Conservation (phyloP, 2,888 invertebrate genomes). For the Torymus tubicola region DNA sequence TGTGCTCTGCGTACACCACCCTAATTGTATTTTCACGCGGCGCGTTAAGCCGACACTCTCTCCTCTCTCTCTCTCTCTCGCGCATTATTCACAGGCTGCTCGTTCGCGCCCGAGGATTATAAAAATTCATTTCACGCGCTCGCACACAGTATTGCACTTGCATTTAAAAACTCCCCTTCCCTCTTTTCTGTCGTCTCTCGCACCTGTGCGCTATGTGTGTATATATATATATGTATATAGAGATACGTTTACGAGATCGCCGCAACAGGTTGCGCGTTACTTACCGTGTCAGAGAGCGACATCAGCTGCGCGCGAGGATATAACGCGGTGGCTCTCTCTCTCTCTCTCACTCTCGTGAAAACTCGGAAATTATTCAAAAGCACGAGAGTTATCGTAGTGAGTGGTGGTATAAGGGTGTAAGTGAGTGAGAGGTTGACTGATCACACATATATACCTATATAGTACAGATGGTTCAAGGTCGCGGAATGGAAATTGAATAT, state of each 20-base stretch:
- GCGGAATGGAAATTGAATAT: no score
- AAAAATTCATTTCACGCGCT: slow-evolving; percentile 29
- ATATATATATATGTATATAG: background rate
- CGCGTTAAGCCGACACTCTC: no score
- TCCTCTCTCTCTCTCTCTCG: no score
- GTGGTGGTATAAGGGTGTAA: background rate
- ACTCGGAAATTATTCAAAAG: slow-evolving; percentile 11
- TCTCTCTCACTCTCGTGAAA: background rate
- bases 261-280: slow-evolving; percentile 36
- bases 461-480: no score
- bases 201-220: slow-evolving; percentile 18
- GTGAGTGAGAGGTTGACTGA: no score
- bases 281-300: slow-evolving; percentile 16
- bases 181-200: background rate
- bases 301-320: background rate
- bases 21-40: no score
- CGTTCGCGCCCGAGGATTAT: slow-evolving; percentile 11
- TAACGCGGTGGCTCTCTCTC: background rate
- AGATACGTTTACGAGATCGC: background rate
- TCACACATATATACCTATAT: no score
- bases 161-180: slow-evolving; percentile 17
- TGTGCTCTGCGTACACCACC: no score
- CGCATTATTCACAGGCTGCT: no score
- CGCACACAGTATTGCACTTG: background rate
- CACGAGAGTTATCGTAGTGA: background rate